These are phyloP conservation scores for Subacronicta megacephala DNA, from an alignment of 2,888 invertebrate genomes.

Conservation along the genomic window DNA sequence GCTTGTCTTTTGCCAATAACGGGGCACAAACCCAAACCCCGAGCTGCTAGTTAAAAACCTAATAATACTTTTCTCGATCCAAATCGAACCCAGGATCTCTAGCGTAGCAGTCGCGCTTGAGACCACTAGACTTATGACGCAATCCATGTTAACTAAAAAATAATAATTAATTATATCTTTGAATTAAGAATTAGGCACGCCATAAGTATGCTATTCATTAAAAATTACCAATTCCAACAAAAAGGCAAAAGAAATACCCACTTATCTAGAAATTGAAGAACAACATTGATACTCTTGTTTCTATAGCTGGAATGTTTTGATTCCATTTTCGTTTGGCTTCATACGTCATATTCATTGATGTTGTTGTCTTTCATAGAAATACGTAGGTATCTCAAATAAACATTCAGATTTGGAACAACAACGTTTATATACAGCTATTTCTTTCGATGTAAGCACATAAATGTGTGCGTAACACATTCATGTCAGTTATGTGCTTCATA, in stretches of 20 bases:
- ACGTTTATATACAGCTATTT: background rate
- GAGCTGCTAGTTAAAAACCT: no score
- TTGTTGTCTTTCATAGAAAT: background rate
- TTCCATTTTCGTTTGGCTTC: constrained; percentile 10
- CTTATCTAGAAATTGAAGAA: constrained; percentile 14
- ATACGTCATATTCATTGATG: background rate
- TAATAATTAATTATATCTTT: no score
- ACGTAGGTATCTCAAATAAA: background rate
- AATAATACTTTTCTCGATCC: no score
- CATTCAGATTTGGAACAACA: background rate
- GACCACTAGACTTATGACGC: no score
- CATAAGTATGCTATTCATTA: constrained; percentile 4
- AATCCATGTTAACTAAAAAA: no score
- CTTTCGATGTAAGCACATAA: background rate
- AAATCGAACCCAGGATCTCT: no score
- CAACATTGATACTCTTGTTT: constrained; percentile 5
- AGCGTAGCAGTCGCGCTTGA: no score
- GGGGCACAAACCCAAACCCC: no score
- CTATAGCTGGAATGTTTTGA: constrained; percentile 2
- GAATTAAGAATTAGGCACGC: no score
- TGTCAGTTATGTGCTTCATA: no score
- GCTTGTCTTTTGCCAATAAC: no score
- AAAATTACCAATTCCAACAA: constrained; percentile 18
- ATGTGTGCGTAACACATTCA: no score
- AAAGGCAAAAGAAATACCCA: background rate